Evolutionary conservation across 2,888 invertebrate genomes (phyloP), one percentile per base, ranked within the genome.

Genomic region (Hirudinaria manillensis): DNA sequence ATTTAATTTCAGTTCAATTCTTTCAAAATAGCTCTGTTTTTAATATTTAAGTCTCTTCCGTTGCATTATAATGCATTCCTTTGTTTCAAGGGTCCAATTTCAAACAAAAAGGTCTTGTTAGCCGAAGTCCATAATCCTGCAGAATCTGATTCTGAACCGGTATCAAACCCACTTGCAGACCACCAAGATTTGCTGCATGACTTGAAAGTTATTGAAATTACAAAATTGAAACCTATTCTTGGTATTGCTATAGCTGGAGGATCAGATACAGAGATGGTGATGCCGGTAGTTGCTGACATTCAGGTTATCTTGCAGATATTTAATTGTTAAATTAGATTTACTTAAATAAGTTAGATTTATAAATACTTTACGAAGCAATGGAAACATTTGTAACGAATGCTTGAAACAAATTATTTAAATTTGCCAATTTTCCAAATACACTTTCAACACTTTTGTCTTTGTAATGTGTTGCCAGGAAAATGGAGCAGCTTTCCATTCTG

Each of bases 171-270:
- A 45, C 10, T 45, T 45, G 10, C 45, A 16, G 61, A 29, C 61
- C 10, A 29, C 61, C 24, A 29, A 61, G 29, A 27, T 61, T 61
- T 29, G 21, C 29, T 29, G 24, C 13, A 61, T 6, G 24, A 61
- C 19, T 61, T 61, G 24, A 61, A 61, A 61, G 29, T 24, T 7
- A 61, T 61, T 27, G 61, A 61, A 61, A 53, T 67, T 1, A 27
- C 27, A 51, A 75, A 96, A 88, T 92, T 92, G 75, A 94, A 94
- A 87, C 93, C 94, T 71, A 93, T 93, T 83, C 89, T 97, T 82
- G 96, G 97, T 80, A 93, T 97, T 83, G 96, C 95, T 79, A 96
- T 97, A 83, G 96, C 96, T 87, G 97, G 97, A 78, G 97, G 97
- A 78, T 93, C 93, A 82, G 94, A 97, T 86, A 96, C 96, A 68